Evolutionary conservation across 2,113 vertebrate species (phyloP).

Genomic region (Thalassarche chlororhynchos): DNA sequence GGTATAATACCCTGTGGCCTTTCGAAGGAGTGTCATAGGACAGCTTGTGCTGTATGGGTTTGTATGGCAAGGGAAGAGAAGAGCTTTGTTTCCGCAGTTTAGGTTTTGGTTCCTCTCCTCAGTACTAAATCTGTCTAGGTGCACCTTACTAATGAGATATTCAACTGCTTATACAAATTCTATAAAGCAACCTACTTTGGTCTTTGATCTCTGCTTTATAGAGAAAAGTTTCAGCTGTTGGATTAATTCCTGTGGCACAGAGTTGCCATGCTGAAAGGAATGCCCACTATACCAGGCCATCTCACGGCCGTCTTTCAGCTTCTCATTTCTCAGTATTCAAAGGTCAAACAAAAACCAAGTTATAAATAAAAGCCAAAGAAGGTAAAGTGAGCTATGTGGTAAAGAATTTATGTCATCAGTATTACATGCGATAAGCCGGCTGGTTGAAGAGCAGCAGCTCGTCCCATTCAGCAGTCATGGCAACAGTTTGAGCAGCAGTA

Average conservation of each 20-base stretch:
- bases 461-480: neutral
- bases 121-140: neutral
- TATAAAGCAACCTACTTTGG: neutral
- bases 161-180: neutral
- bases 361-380: neutral
- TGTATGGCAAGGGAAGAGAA: neutral
- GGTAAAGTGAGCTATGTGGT: neutral
- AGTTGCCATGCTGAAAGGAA: neutral
- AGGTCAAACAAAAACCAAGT: constrained; percentile 35
- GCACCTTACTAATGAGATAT: neutral
- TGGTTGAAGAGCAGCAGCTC: neutral
- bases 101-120: neutral
- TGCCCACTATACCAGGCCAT: neutral
- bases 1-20: neutral
- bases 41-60: neutral
- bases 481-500: neutral
- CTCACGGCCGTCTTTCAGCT: neutral
- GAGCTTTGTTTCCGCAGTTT: neutral
- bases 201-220: neutral
- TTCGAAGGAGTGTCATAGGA: neutral
- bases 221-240: neutral
- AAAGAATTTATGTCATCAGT: neutral
- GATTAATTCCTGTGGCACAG: neutral
- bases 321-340: constrained; percentile 4
- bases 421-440: neutral